Conservation (phyloP, 2,113 vertebrate species). For the Cavia porcellus region DNA sequence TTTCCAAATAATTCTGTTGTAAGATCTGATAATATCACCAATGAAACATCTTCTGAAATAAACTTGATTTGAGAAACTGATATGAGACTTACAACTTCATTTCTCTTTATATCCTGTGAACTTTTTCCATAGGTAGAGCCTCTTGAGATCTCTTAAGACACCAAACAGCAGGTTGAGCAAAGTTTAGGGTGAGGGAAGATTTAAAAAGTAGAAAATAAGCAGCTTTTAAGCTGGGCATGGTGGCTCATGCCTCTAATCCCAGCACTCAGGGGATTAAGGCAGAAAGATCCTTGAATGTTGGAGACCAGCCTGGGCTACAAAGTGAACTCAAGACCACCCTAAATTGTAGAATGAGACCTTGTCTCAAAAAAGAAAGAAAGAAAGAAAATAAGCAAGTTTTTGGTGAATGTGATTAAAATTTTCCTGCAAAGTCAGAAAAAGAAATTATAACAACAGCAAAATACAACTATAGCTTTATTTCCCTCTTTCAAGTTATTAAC, state of each 20-base stretch:
- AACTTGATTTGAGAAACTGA: slow-evolving; percentile 64
- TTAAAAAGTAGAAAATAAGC: background rate
- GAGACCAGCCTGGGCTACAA: no score
- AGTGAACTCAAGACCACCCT: no score
- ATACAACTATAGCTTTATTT: background rate
- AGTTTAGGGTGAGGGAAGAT: background rate
- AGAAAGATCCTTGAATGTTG: no score
- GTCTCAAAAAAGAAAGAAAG: no score
- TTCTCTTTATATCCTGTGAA: slow-evolving; percentile 50
- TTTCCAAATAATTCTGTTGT: slow-evolving; percentile 67
- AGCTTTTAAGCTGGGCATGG: background rate
- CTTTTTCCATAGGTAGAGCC: background rate
- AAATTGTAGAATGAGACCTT: no score
- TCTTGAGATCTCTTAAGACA: background rate
- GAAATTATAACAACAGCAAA: background rate
- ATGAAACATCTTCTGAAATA: slow-evolving; percentile 37
- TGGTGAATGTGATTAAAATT: background rate
- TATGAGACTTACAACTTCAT: slow-evolving; percentile 22
- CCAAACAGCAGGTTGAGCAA: background rate
- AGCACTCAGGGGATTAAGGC: no score
- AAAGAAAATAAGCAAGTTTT: slow-evolving; percentile 1
- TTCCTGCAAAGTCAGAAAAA: slow-evolving; percentile 53
- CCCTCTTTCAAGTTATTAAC: background rate
- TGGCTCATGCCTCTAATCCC: no score
- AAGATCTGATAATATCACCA: slow-evolving; percentile 40